A percentile compares a stretch with the other conserved stretches of the same genome.
These are phyloP conservation scores for Apotomis betuletana DNA, from an alignment of 2,888 invertebrate genomes.

Conservation along the genomic window DNA sequence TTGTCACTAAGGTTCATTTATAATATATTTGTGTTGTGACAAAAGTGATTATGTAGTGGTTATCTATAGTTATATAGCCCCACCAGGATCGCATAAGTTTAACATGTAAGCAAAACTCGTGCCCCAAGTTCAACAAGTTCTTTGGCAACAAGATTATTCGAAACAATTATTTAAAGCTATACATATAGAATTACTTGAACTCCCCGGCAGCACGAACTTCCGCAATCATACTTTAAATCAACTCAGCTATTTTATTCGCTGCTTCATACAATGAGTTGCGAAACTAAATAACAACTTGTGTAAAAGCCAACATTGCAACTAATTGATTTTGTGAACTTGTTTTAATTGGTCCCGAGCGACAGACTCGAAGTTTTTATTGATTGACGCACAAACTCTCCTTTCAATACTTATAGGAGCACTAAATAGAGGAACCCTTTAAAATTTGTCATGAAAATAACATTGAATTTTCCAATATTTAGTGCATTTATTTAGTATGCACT, in stretches of 20 bases:
- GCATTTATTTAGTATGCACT: too few relatives aligned
- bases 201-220: constrained; percentile 27
- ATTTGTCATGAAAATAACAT: neutral
- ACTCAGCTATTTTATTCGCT: constrained; percentile 38
- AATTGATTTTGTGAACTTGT: constrained; percentile 75
- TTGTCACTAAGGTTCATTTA: too few relatives aligned
- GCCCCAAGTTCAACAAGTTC: neutral
- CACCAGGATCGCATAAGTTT: too few relatives aligned
- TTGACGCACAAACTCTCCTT: constrained; percentile 59
- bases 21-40: too few relatives aligned
- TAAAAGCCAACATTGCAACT: constrained; percentile 71
- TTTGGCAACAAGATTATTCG: constrained; percentile 3
- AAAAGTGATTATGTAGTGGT: too few relatives aligned
- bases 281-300: constrained; percentile 72
- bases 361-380: constrained; percentile 65
- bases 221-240: constrained; percentile 40
- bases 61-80: too few relatives aligned
- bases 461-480: too few relatives aligned
- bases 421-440: constrained; percentile 6
- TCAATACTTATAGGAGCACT: constrained; percentile 50
- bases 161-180: constrained; percentile 24
- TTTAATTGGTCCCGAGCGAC: constrained; percentile 67
- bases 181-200: neutral
- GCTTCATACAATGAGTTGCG: constrained; percentile 60
- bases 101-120: too few relatives aligned